Conservation (phyloP, 23 tunicate species). For the Halocynthia aurantium region DNA sequence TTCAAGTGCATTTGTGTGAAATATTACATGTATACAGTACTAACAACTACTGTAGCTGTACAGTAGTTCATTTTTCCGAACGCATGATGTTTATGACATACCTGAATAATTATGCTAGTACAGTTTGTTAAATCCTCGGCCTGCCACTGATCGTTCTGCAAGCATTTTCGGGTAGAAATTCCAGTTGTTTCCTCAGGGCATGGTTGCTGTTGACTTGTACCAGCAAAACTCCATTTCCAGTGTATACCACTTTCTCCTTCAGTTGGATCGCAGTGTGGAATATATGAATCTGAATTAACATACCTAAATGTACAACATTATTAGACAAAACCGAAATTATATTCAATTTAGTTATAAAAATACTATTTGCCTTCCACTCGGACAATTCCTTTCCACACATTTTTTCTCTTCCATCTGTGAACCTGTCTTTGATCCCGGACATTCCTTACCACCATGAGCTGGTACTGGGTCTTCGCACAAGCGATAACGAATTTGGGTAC, state of each 20-base stretch:
- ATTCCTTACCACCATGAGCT: constrained; percentile 23
- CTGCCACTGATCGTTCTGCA: constrained; percentile 56
- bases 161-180: constrained; percentile 45
- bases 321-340: no score
- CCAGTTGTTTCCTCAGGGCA: constrained; percentile 59
- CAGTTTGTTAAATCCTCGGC: constrained; percentile 61
- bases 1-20: no score
- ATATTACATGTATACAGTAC: no score
- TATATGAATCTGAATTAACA: constrained; percentile 11
- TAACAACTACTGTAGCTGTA: no score
- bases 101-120: background rate
- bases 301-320: constrained; percentile 24
- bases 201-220: constrained; percentile 26
- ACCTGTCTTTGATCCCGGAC: constrained; percentile 39
- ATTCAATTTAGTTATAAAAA: background rate
- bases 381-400: constrained; percentile 42
- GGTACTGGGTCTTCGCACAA: constrained; percentile 68
- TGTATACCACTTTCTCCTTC: constrained; percentile 3
- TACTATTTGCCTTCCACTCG: constrained; percentile 37
- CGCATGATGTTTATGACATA: background rate
- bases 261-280: constrained; percentile 47
- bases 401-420: constrained; percentile 26
- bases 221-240: constrained; percentile 47
- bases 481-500: constrained; percentile 30
- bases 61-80: background rate